phyloP scores from a whole-genome alignment of 2,888 invertebrate species.

The Ophion obscuratus region DNA sequence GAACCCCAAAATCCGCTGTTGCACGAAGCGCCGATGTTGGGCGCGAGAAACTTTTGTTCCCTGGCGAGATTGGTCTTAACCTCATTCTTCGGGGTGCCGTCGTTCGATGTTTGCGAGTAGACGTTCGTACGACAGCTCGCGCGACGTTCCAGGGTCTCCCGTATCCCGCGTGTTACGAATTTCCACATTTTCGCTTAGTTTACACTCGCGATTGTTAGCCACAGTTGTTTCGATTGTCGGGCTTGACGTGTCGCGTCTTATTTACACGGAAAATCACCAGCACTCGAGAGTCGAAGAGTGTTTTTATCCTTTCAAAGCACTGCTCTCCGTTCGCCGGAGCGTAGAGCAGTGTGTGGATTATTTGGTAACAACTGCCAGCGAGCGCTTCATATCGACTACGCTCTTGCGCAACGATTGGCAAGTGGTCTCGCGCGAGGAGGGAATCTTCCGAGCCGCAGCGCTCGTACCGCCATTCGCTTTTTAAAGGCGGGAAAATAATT shows the following conservation, averaged over 20 bases:
- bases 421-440: not conserved
- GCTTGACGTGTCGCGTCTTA: not conserved
- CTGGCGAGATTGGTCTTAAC: conserved; percentile 70
- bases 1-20: conserved; percentile 73
- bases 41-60: conserved; percentile 73
- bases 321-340: conserved; percentile 60
- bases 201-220: not conserved
- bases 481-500: no score
- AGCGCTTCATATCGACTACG: not conserved
- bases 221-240: not conserved
- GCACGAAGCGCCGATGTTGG: conserved; percentile 66
- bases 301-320: conserved; percentile 12
- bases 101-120: conserved; percentile 77
- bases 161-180: conserved; percentile 79
- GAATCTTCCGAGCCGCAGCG: not conserved
- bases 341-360: conserved; percentile 49
- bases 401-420: not conserved
- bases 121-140: conserved; percentile 78
- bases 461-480: not conserved
- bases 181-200: conserved; percentile 77
- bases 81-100: conserved; percentile 71
- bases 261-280: not conserved
- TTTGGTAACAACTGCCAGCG: not conserved
- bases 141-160: conserved; percentile 78
- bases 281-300: not conserved